Evolutionary conservation across 2,797 vertebrate genomes (phyloP).

Genomic region (Esox masquinongy): DNA sequence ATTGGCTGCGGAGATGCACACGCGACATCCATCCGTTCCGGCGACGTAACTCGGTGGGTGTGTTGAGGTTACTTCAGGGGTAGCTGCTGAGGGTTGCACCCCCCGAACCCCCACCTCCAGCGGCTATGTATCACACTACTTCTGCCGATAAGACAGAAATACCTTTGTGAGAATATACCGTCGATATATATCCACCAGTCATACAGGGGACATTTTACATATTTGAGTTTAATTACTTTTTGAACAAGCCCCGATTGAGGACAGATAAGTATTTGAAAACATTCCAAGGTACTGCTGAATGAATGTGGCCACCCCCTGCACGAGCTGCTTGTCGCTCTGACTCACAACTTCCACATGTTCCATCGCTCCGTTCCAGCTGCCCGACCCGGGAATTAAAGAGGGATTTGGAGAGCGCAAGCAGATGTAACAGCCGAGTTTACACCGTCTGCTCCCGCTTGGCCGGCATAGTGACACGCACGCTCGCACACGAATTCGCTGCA

Average conservation of each 20-base stretch:
- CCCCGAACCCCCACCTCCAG: too few relatives aligned
- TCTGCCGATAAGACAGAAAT: too few relatives aligned
- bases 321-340: constrained; percentile 40
- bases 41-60: too few relatives aligned
- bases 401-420: constrained; percentile 62
- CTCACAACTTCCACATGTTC: constrained; percentile 40
- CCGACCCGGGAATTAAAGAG: constrained; percentile 62
- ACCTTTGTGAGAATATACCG: neutral
- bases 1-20: too few relatives aligned
- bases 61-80: too few relatives aligned
- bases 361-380: constrained; percentile 51
- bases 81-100: too few relatives aligned
- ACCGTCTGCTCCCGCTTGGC: constrained; percentile 53
- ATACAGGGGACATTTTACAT: neutral
- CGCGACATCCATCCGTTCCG: too few relatives aligned
- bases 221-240: neutral
- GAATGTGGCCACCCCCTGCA: neutral
- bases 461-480: constrained; percentile 42
- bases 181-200: neutral
- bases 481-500: too few relatives aligned
- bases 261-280: neutral
- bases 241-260: neutral
- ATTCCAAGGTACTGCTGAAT: neutral
- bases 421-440: constrained; percentile 68
- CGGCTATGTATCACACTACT: too few relatives aligned